Percentiles rank a stretch among this genome's conserved stretches.
Conservation (phyloP, 1,140 invertebrate genomes). For the Eulimnadia texana region DNA sequence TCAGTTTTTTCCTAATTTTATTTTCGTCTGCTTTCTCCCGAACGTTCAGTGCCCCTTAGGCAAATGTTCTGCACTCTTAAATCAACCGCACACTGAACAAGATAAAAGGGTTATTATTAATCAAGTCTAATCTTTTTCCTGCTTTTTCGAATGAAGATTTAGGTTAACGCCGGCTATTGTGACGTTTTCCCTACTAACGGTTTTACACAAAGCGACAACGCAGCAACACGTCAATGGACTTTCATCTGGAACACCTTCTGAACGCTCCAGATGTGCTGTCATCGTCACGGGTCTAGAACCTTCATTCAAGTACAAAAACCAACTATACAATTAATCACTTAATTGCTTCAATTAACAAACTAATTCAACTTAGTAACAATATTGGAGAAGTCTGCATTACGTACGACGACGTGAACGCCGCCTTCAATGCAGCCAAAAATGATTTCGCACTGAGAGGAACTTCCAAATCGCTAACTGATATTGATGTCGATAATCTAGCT, state of each 20-base stretch:
- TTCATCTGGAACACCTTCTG: neutral
- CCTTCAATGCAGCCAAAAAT: constrained; percentile 8
- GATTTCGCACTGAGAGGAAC: neutral
- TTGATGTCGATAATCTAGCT: constrained; percentile 13
- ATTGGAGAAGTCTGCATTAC: constrained; percentile 11
- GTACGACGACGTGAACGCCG: constrained; percentile 10
- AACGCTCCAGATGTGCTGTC: neutral
- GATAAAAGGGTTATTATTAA: neutral
- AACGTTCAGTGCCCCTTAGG: too few species aligned
- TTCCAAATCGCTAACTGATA: constrained; percentile 12
- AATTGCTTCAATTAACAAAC: too few species aligned
- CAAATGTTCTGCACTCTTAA: too few species aligned
- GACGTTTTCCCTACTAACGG: neutral
- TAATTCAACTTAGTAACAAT: neutral
- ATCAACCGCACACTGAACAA: too few species aligned
- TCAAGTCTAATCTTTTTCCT: neutral
- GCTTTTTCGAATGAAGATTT: neutral
- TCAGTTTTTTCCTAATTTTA: too few species aligned
- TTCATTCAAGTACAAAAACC: neutral
- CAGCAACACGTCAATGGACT: neutral
- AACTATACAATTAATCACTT: too few species aligned
- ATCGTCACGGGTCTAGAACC: neutral
- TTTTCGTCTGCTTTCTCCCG: too few species aligned
- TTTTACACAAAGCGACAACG: neutral
- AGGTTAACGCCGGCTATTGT: neutral